Evolutionary conservation across 2,888 invertebrate genomes (phyloP).

Genomic region (Halocaridina rubra): DNA sequence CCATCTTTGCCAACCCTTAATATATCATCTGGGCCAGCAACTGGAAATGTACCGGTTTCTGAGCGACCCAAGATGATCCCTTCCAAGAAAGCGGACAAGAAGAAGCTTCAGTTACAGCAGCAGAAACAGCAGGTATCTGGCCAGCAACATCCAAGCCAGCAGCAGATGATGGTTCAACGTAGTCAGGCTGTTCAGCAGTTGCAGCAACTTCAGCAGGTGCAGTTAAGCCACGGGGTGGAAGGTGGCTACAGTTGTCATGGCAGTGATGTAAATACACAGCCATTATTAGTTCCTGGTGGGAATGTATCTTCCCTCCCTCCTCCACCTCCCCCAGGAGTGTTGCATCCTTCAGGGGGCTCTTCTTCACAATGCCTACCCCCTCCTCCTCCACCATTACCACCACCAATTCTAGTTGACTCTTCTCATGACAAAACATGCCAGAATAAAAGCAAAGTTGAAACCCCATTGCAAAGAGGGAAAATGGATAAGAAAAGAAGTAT

Average conservation of each 20-base stretch:
- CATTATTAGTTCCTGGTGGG: conserved; percentile 45
- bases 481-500: conserved; percentile 54
- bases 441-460: conserved; percentile 39
- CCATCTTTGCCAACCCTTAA: conserved; percentile 40
- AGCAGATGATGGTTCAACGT: conserved; percentile 63
- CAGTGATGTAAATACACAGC: conserved; percentile 35
- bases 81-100: conserved; percentile 57
- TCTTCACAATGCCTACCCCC: conserved; percentile 41
- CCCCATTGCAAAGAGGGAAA: conserved; percentile 29
- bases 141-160: conserved; percentile 48
- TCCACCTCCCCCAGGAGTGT: conserved; percentile 50
- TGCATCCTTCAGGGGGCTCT: conserved; percentile 42
- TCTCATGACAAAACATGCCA: conserved; percentile 39
- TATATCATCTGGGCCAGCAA: conserved; percentile 54
- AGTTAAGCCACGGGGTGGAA: conserved; percentile 51
- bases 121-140: conserved; percentile 34
- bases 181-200: conserved; percentile 67
- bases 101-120: conserved; percentile 53
- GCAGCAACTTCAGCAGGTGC: conserved; percentile 70
- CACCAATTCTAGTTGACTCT: conserved; percentile 32
- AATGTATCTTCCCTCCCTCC: conserved; percentile 52
- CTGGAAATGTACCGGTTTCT: conserved; percentile 60
- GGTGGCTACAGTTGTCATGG: conserved; percentile 49
- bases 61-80: conserved; percentile 63
- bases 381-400: conserved; percentile 45